Base-by-base conservation (phyloP, 1,140 invertebrate species). In the Pomphorhynchus laevis region DNA sequence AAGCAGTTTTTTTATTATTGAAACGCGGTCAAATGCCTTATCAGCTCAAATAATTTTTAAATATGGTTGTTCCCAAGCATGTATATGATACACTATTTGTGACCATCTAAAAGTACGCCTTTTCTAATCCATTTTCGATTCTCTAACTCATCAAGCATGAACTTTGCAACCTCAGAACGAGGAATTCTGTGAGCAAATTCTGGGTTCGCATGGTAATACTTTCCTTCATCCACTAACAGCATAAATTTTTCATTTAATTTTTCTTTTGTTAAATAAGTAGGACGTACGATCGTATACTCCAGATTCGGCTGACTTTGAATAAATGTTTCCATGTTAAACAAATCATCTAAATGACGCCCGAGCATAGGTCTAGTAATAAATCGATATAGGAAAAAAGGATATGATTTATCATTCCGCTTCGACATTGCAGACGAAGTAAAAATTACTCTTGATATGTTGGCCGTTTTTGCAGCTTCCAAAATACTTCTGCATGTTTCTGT, bases 241-340 rank as follows among this genome's bases (percentile, higher is more conserved):
- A 20, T 14, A 3, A n/a, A 34, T 38, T 44, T 41, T 48, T 47
- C 48, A 34, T 34, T 44, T 32, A 25, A 25, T 8, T 44, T 45
- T 12, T 41, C 20, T 22, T 48, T 45, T 6, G 29, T 45, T 8
- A 55, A 47, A 5, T 48, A 49, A 3, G 50, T 47, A 1, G 53
- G 53, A 34, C 49, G 43, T 12, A 55, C 52, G 3, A 53, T 48
- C 1, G 53, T 54, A 44, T 50, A 55, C 43, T 50, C 45, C 20
- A 55, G 40, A 41, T 52, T 52, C 5, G 4, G 6, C 4, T 49
- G 38, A 3, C 44, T 31, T 20, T 47, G 33, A 14, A 55, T 32
- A 18, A 46, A 50, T 29, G 46, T 43, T 45, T 55, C 53, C 52
- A 55, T 53, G 29, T 49, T 45, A 14, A 45, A 36, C 50, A 55